phyloP scores from a whole-genome alignment of 37 sponge, comb jelly and placozoan species.

The Beroe forskalii region DNA sequence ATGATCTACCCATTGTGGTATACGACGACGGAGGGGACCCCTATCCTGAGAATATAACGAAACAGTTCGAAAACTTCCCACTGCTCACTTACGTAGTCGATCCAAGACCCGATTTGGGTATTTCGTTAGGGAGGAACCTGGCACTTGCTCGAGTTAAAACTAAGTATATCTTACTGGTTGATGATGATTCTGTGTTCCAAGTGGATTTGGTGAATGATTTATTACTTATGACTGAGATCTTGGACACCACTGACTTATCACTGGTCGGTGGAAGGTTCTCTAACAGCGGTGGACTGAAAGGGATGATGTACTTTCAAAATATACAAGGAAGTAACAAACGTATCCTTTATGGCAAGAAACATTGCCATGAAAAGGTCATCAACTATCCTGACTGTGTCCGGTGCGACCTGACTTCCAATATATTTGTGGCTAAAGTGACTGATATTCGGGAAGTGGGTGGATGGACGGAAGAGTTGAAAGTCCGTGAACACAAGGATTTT shows the following conservation, averaged over 20 bases:
- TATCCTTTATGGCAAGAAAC: not conserved
- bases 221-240: not conserved
- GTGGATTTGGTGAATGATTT: no score
- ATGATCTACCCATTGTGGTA: constrained; percentile 9
- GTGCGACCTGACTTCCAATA: not conserved
- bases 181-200: not conserved
- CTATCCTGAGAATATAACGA: not conserved
- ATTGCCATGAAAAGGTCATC: not conserved
- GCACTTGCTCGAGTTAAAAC: not conserved
- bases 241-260: constrained; percentile 5
- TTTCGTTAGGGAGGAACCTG: not conserved
- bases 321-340: not conserved
- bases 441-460: not conserved
- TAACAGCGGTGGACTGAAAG: not conserved
- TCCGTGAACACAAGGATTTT: not conserved
- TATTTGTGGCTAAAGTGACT: not conserved
- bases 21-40: constrained; percentile 17
- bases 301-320: not conserved
- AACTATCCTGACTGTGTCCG: not conserved
- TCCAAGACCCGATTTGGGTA: not conserved
- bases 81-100: not conserved
- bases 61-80: not conserved
- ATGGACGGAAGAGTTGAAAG: not conserved
- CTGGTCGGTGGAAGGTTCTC: not conserved
- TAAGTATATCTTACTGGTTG: constrained; percentile 6